phyloP scores from a whole-genome alignment of 2,113 vertebrate species.

The Dicerorhinus sumatrensis region DNA sequence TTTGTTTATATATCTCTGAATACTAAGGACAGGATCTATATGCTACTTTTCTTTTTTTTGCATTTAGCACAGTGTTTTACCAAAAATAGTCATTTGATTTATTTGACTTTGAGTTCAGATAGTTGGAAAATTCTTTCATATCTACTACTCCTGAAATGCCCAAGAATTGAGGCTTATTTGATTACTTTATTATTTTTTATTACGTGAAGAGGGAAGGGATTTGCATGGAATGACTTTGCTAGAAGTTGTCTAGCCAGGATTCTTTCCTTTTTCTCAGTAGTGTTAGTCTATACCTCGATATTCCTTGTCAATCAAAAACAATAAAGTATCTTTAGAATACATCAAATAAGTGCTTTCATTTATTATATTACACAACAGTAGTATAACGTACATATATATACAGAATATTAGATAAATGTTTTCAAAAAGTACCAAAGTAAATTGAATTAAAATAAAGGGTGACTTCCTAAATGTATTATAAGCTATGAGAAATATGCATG shows the following conservation, averaged over 20 bases:
- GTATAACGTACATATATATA: neutral
- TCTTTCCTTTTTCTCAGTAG: neutral
- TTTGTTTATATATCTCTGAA: neutral
- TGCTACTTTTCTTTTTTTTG: neutral
- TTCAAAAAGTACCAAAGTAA: neutral
- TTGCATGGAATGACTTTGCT: neutral
- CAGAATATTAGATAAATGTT: neutral
- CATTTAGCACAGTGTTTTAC: neutral
- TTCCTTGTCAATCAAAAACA: neutral
- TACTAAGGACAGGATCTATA: neutral
- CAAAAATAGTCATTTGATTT: slow-evolving; percentile 13
- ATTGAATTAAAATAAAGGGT: neutral
- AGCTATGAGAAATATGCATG: neutral
- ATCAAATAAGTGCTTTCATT: slow-evolving; percentile 27
- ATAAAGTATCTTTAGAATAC: neutral
- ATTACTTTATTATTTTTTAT: neutral
- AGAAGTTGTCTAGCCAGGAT: neutral
- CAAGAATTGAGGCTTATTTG: neutral
- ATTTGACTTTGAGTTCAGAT: neutral
- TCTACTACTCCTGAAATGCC: neutral
- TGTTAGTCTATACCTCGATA: neutral
- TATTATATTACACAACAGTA: neutral
- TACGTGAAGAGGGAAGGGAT: neutral
- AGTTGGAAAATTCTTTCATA: neutral
- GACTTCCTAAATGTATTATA: neutral